A percentile compares a stretch with the other conserved stretches of the same genome.
Evolutionary conservation across 1,140 invertebrate genomes (phyloP).

Genomic region (silkworm (Bombyx mori)): DNA sequence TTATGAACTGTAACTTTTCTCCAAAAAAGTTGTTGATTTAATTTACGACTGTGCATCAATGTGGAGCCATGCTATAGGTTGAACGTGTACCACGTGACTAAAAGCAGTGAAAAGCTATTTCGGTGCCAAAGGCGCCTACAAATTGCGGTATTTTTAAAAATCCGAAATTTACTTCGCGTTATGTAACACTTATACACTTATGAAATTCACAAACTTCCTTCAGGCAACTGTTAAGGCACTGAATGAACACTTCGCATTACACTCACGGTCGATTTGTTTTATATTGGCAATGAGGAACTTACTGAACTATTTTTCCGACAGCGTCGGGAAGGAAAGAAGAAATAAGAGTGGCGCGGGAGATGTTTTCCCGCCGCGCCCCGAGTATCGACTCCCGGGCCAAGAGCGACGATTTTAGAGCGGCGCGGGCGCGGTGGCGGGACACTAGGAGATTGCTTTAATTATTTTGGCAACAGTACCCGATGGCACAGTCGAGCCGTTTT

Average conservation of each 20-base stretch:
- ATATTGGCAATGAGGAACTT: slow-evolving; percentile 55
- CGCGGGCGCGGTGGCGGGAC: slow-evolving; percentile 68
- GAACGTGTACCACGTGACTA: slow-evolving; percentile 60
- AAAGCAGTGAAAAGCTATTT: slow-evolving; percentile 64
- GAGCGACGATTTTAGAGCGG: slow-evolving; percentile 81
- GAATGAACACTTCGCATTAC: slow-evolving; percentile 42
- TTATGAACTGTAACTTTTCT: neutral
- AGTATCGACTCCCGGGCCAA: slow-evolving; percentile 73
- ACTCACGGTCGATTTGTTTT: slow-evolving; percentile 39
- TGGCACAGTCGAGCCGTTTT: slow-evolving; percentile 68
- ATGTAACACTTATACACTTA: slow-evolving; percentile 68
- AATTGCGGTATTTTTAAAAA: slow-evolving; percentile 73
- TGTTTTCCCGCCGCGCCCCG: slow-evolving; percentile 69
- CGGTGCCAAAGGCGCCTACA: slow-evolving; percentile 62
- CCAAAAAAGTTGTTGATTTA: slow-evolving; percentile 14
- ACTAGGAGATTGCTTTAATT: slow-evolving; percentile 79
- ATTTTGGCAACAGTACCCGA: slow-evolving; percentile 79
- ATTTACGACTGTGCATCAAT: slow-evolving; percentile 54
- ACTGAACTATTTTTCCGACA: slow-evolving; percentile 65
- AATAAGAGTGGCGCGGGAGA: slow-evolving; percentile 68
- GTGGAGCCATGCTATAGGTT: slow-evolving; percentile 71
- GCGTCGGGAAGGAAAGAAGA: slow-evolving; percentile 68
- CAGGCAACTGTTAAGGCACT: slow-evolving; percentile 35
- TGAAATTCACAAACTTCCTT: slow-evolving; percentile 42
- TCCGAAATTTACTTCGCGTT: slow-evolving; percentile 57